Evolutionary conservation across 2,797 vertebrate species (phyloP).

Genomic region (Coendou prehensilis): DNA sequence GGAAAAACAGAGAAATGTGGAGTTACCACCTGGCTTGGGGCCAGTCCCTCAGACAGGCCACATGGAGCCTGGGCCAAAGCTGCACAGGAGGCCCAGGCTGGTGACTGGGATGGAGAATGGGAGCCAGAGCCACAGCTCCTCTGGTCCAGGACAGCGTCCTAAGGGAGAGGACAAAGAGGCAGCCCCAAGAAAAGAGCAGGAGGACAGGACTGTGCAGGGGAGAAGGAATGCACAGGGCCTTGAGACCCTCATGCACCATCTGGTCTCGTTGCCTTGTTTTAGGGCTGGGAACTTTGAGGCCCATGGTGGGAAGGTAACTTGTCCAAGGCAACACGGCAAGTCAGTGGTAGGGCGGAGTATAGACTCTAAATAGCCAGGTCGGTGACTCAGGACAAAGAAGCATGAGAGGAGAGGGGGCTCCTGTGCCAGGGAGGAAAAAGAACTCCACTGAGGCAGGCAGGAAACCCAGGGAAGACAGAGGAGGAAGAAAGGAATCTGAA

Average conservation of each 20-base stretch:
- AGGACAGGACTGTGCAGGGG: background rate
- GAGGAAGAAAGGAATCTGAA: conserved; percentile 17
- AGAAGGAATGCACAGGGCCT: background rate
- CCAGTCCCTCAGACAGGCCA: conserved; percentile 83
- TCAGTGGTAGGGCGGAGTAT: background rate
- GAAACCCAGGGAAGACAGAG: conserved; percentile 3
- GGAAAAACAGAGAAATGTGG: conserved; percentile 83
- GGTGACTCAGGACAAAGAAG: background rate
- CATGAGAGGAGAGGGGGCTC: background rate
- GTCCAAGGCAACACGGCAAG: conserved; percentile 42
- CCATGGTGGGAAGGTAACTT: background rate
- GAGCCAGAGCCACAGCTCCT: conserved; percentile 61
- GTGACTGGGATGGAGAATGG: conserved; percentile 14
- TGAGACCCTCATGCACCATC: background rate
- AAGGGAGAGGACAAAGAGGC: background rate
- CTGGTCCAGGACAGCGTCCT: conserved; percentile 12
- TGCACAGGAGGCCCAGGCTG: conserved; percentile 74
- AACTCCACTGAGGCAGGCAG: background rate
- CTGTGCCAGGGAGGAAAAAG: background rate
- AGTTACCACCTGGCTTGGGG: conserved; percentile 78
- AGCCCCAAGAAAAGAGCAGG: background rate
- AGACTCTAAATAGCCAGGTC: background rate
- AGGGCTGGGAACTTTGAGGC: background rate
- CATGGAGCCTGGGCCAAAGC: conserved; percentile 78
- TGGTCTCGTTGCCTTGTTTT: background rate